A percentile compares a stretch with the other conserved stretches of the same genome.
Evolutionary conservation across 2,113 vertebrate species (phyloP).

Genomic region (Centropristis striata): DNA sequence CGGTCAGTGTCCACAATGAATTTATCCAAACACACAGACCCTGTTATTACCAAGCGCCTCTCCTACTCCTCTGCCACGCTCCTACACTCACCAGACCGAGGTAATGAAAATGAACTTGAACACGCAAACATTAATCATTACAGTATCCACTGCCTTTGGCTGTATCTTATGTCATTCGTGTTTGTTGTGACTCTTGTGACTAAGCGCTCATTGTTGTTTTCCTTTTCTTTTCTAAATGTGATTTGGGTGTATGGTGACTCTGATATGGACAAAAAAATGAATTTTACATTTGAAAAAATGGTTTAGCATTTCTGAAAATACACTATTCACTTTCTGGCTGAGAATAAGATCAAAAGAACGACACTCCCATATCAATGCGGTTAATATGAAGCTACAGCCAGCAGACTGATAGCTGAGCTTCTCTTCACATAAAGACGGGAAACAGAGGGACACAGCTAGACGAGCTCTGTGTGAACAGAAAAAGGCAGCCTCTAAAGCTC

Average conservation of each 20-base stretch:
- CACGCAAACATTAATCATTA: not conserved
- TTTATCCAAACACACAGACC: slow-evolving; percentile 96
- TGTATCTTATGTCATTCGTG: slow-evolving; percentile 7
- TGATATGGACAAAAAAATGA: not conserved
- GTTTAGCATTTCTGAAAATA: not conserved
- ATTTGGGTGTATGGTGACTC: not conserved
- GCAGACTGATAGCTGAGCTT: not conserved
- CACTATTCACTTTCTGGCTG: not conserved
- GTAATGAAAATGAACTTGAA: slow-evolving; percentile 77
- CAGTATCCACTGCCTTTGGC: not conserved
- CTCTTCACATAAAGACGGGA: too few species aligned
- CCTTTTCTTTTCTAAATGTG: not conserved
- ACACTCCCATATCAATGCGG: not conserved
- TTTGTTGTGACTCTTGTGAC: slow-evolving; percentile 2
- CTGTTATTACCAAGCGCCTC: slow-evolving; percentile 97
- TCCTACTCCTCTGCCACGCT: slow-evolving; percentile 98
- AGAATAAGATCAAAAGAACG: not conserved
- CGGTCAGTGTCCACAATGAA: slow-evolving; percentile 98
- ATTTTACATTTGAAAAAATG: not conserved
- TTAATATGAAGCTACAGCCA: not conserved
- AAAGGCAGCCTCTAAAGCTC: too few species aligned
- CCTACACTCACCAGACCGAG: slow-evolving; percentile 97
- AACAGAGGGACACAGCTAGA: too few species aligned
- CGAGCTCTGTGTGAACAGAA: too few species aligned
- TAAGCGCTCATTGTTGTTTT: not conserved